Evolutionary conservation across 2,888 invertebrate genomes (phyloP), one percentile per base, ranked within the genome.

Genomic region (Andrena haemorrhoa): DNA sequence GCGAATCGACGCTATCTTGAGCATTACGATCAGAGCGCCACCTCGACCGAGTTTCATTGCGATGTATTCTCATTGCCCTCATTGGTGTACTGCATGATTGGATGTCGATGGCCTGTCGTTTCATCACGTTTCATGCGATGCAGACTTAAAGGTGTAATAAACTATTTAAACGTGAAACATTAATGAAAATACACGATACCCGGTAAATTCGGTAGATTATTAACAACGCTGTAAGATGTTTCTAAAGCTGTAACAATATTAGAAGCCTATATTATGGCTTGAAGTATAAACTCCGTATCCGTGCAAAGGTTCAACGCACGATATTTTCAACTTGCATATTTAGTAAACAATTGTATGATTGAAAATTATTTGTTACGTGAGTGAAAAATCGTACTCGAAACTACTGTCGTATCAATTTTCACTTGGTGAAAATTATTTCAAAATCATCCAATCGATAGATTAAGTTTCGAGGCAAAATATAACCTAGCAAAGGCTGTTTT

Each of bases 51-150:
- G n/a, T n/a, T n/a, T n/a, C n/a, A n/a, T n/a, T n/a, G n/a, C n/a
- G n/a, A n/a, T n/a, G n/a, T n/a, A n/a, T n/a, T n/a, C n/a, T n/a
- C n/a, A n/a, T n/a, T n/a, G n/a, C n/a, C n/a, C n/a, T n/a, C n/a
- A n/a, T n/a, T n/a, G n/a, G 16, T 41, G 41, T 41, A 41, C 41
- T 41, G 41, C 41, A 16, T n/a, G 26, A 10, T 26, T 26, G 12
- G 23, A 23, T 12, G 16, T 29, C 26, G 0, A 35, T 16, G 51
- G 23, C 16, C 29, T 35, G n/a, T 1, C 3, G 33, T 51, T 63
- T 51, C 63, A 72, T 35, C 12, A 0, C 3, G 33, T 51, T 63
- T 51, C 63, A 72, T 63, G 26, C 6, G 51, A 70, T 64, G 29
- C 1, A 1, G 12, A 20, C 23, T 23, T 69, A n/a, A 66, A 61